Percentiles rank a stretch among this genome's conserved stretches.
Evolutionary conservation across 2,113 vertebrate species (phyloP).

Genomic region (Kobus ellipsiprymnus): DNA sequence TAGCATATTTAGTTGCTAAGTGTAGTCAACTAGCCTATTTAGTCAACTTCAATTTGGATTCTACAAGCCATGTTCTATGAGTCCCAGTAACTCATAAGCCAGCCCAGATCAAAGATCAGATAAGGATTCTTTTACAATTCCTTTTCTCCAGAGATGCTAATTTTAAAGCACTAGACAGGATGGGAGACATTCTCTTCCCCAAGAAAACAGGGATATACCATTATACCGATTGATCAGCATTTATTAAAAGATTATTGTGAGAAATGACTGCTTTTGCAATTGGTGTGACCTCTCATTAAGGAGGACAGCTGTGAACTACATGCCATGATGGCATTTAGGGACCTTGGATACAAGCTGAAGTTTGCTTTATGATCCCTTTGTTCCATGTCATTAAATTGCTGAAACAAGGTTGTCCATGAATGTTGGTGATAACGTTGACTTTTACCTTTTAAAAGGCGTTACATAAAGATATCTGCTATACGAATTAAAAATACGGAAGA

Average conservation of each 20-base stretch:
- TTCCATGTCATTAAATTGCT: neutral
- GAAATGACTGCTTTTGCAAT: neutral
- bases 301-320: neutral
- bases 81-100: neutral
- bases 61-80: neutral
- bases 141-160: neutral
- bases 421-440: neutral
- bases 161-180: neutral
- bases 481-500: neutral
- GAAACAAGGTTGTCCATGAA: neutral
- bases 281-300: neutral
- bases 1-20: neutral
- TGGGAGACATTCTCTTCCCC: neutral
- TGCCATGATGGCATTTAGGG: neutral
- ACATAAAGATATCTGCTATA: neutral
- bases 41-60: neutral
- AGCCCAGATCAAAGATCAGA: neutral
- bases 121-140: neutral
- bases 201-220: neutral
- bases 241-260: neutral
- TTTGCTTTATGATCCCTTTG: neutral
- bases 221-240: neutral
- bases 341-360: neutral
- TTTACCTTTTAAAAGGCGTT: neutral
- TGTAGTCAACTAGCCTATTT: neutral